phyloP scores from a whole-genome alignment of 2,113 vertebrate species.

The Mellivora capensis region DNA sequence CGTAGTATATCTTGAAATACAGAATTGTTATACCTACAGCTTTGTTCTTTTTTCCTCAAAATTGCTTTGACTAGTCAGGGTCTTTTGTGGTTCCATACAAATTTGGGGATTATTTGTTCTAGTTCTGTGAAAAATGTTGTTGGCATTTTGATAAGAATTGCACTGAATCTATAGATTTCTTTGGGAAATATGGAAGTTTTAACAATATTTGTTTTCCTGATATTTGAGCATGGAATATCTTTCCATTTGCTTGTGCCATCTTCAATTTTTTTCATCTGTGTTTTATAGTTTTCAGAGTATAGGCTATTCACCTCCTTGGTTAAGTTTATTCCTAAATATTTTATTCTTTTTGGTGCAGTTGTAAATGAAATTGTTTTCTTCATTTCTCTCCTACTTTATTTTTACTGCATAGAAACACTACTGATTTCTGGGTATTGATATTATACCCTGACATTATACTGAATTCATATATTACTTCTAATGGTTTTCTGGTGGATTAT shows the following conservation, averaged over 20 bases:
- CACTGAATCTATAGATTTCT: background rate
- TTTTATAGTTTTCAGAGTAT: background rate
- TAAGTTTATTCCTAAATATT: background rate
- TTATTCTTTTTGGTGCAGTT: background rate
- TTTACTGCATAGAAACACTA: background rate
- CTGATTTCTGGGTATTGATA: background rate
- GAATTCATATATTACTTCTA: background rate
- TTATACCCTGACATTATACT: background rate
- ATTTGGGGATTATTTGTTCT: background rate
- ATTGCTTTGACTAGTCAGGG: background rate
- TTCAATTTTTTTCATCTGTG: background rate
- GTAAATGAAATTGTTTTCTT: background rate
- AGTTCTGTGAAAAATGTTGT: background rate
- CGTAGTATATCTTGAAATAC: background rate
- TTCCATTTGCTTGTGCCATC: background rate
- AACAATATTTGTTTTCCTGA: background rate
- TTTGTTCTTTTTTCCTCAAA: background rate
- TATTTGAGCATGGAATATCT: background rate
- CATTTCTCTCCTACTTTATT: background rate
- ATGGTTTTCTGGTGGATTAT: background rate
- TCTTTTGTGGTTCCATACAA: background rate
- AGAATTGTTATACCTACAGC: background rate
- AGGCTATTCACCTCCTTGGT: background rate
- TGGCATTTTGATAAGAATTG: background rate
- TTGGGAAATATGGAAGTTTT: background rate